A percentile compares a stretch with the other conserved stretches of the same genome.
Conservation (phyloP, 2,797 vertebrate species). For the Tiaroga cobitis region DNA sequence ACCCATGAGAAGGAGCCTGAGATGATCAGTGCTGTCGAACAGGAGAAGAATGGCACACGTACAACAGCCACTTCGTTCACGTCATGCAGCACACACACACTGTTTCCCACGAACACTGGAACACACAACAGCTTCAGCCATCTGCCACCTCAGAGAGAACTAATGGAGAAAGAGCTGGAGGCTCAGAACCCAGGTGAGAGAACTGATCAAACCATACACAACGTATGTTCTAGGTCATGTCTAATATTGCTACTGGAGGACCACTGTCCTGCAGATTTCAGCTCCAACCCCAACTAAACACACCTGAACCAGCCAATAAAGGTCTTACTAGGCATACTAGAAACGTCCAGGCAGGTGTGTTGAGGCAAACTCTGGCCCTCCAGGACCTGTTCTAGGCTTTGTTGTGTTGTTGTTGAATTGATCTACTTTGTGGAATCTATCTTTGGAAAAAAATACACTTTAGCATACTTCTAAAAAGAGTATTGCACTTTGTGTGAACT, state of each 20-base stretch:
- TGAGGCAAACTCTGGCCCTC: not conserved
- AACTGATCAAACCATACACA: not conserved
- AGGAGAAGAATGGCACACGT: slow-evolving; percentile 79
- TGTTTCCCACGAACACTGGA: slow-evolving; percentile 20
- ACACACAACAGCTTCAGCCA: slow-evolving; percentile 70
- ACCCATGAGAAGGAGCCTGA: slow-evolving; percentile 95
- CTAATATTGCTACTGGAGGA: not conserved
- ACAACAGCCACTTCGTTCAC: slow-evolving; percentile 41
- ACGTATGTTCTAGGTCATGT: not conserved
- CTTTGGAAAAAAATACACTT: not conserved
- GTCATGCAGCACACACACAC: slow-evolving; percentile 21
- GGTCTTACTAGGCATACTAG: not conserved
- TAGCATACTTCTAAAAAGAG: not conserved
- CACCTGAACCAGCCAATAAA: not conserved
- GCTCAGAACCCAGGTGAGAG: slow-evolving; percentile 85
- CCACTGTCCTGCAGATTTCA: not conserved
- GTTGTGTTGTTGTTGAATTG: not conserved
- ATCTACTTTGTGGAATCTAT: not conserved
- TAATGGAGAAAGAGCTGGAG: slow-evolving; percentile 91
- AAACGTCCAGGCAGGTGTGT: not conserved
- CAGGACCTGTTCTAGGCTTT: not conserved
- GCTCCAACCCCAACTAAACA: not conserved
- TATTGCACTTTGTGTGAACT: not conserved
- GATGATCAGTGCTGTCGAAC: slow-evolving; percentile 92
- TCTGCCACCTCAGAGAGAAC: slow-evolving; percentile 86